Evolutionary conservation across 2,888 invertebrate species (phyloP), one percentile per base, ranked within the genome.

Genomic region (Lymantria monacha): DNA sequence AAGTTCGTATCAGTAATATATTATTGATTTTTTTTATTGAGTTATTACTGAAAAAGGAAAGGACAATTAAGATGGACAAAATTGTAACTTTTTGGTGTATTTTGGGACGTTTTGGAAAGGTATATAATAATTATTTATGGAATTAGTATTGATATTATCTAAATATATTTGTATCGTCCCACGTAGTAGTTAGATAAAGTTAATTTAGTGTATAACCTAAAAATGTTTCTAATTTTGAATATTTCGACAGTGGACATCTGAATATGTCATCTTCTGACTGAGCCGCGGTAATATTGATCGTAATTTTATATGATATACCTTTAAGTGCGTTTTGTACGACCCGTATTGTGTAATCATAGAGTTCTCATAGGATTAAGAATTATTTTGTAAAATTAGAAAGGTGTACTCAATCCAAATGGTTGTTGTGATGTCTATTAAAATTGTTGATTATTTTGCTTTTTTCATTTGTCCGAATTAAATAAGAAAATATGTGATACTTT

Each of bases 371-470:
- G 3, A 56, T 66, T 53, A 54, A 54, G 46, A 51, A 53, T 66
- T 67, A 69, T 70, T 66, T 72, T 72, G 56, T 73, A 72, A 69
- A 71, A 61, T 71, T 76, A 74, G 66, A 59, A 71, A 71, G 69
- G 69, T 81, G 78, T 86, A 86, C 71, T 86, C 76, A 72, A 85
- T 89, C 89, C 89, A 87, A 88, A 85, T 90, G 86, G 87, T 88
- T 91, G 90, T 91, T 91, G 91, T 90, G 88, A 86, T 85, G 89
- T 91, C 87, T 90, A 90, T 88, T 90, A 91, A 88, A 89, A 67
- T 85, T 90, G 88, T 89, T 90, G 83, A 83, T 76, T 75, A 85
- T 76, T 66, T 55, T 9, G 30, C 40, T 46, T 31, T 40, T 31
- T 38, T 45, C 9, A 38, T 46, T 40, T 36, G 11, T 12, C 33